phyloP scores from a whole-genome alignment of 2,113 vertebrate species.

The Hippopotamus amphibius region DNA sequence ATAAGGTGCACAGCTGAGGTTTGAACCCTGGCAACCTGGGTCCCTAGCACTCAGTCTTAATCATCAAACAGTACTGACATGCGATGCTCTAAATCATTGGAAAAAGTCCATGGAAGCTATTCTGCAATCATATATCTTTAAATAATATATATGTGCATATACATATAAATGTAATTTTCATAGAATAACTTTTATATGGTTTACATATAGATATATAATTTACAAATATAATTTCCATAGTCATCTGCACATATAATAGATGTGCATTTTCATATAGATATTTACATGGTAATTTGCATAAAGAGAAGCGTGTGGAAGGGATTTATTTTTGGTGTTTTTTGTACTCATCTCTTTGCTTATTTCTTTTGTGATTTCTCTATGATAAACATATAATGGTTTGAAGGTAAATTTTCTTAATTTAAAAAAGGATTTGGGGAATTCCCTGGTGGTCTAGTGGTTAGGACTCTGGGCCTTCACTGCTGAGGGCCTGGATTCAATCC shows the following conservation, averaged over 20 bases:
- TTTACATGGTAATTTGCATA: not conserved
- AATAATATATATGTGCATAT: not conserved
- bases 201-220: not conserved
- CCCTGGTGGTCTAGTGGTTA: not conserved
- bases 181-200: not conserved
- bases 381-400: not conserved
- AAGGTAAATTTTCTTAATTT: not conserved
- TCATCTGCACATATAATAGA: not conserved
- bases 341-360: not conserved
- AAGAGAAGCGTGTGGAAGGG: not conserved
- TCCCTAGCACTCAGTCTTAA: not conserved
- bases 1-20: not conserved
- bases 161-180: not conserved
- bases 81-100: not conserved
- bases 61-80: not conserved
- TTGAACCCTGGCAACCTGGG: not conserved
- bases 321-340: not conserved
- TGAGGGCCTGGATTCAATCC: not conserved
- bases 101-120: not conserved
- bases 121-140: not conserved
- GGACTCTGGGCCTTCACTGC: not conserved
- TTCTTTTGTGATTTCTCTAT: not conserved
- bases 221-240: conserved; percentile 8
- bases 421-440: not conserved
- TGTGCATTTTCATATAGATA: not conserved